Percentiles rank a stretch among this genome's conserved stretches.
These are phyloP conservation scores for Pseudomugil gertrudae DNA, from an alignment of 2,797 vertebrate genomes.

Conservation along the genomic window DNA sequence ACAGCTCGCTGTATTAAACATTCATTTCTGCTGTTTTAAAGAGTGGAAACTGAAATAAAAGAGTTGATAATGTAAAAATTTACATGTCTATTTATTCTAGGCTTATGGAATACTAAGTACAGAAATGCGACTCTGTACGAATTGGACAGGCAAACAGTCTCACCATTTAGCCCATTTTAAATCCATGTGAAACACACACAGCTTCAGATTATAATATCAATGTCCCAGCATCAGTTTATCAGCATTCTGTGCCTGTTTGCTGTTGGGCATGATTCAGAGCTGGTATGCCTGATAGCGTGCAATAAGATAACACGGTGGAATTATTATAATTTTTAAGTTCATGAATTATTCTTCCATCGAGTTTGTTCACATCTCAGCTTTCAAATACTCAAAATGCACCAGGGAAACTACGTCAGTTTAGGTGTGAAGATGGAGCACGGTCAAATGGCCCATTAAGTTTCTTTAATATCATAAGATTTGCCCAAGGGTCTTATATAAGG, in stretches of 20 bases:
- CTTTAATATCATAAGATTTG: background rate
- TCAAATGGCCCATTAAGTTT: background rate
- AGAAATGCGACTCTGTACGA: constrained; percentile 23
- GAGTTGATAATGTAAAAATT: constrained; percentile 22
- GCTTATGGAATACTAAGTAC: constrained; percentile 23
- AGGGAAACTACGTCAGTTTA: background rate
- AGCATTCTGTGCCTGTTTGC: constrained; percentile 23
- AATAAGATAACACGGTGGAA: background rate
- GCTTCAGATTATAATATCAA: constrained; percentile 21
- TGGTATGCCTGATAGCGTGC: background rate
- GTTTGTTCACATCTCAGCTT: background rate
- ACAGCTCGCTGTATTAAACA: background rate
- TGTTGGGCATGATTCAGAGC: constrained; percentile 24
- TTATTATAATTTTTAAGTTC: background rate
- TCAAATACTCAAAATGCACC: background rate
- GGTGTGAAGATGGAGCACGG: background rate
- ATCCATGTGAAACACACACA: constrained; percentile 43
- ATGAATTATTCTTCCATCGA: background rate
- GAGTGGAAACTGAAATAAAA: constrained; percentile 10
- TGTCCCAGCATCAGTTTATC: constrained; percentile 24
- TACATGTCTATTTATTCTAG: constrained; percentile 16
- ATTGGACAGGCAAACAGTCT: constrained; percentile 39
- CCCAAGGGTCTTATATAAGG: background rate
- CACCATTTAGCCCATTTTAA: constrained; percentile 42
- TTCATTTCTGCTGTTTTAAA: constrained; percentile 6